Base-by-base conservation (phyloP, 2,888 invertebrate species). In the Cheilosia scutellata region DNA sequence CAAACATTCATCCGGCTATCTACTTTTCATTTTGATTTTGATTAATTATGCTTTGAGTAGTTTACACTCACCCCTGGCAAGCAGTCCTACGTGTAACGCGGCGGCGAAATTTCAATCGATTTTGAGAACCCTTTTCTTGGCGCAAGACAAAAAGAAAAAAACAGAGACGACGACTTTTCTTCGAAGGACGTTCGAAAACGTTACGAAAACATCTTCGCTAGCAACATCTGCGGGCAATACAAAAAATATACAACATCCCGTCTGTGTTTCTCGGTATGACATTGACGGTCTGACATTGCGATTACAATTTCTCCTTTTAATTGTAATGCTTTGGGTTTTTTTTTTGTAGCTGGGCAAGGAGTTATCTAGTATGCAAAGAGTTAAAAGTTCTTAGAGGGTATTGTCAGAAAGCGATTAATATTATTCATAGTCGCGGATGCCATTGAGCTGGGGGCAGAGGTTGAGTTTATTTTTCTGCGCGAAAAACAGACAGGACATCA, bases 21-120 rank as follows among this genome's bases (percentile, higher is more conserved):
- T 77, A 77, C 72, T 66, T 86, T 77, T 77, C 86, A 86, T 86
- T 82, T 82, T 86, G 86, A 86, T 65, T 86, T 86, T 86, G 86
- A 86, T 86, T 86, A 86, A 86, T 86, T 86, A 70, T 68, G 58
- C 68, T 68, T 71, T 68, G 68, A 82, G 71, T 53, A 76, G 71
- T 76, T 80, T 68, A 29, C 33, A 74, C 42, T 74, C 76, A 82
- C 76, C 82, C 86, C 63, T 72, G 71, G 57, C 62, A 47, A 44
- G 27, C 1, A 27, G 31, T 47, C 37, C 11, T 53, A 66, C 78
- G 49, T 57, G 65, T 77, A 68, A 68, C 27, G 40, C 33, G 51
- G 68, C 63, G 80, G 68, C 60, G 70, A 82, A 68, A 72, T 53
- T 86, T 76, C 86, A 82, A 86, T 82, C 82, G 82, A 82, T 76